Evolutionary conservation across 2,888 invertebrate genomes (phyloP).

Genomic region (Melolontha melolontha): DNA sequence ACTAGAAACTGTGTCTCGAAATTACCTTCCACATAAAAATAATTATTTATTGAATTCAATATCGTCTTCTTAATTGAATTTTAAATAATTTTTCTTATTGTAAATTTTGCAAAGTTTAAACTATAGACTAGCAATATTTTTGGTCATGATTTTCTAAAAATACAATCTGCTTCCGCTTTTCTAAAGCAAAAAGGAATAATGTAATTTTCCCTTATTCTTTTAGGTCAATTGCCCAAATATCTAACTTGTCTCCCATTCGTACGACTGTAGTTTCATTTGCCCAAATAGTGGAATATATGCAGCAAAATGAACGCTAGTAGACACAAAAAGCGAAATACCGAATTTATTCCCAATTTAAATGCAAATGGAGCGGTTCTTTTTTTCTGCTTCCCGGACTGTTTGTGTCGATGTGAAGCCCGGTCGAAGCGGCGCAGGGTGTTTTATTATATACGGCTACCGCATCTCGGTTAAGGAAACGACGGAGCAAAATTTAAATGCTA

Average conservation of each 20-base stretch:
- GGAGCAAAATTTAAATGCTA: too few relatives aligned
- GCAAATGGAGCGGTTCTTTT: constrained; percentile 23
- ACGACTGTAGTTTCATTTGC: constrained; percentile 13
- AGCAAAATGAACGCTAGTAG: too few relatives aligned
- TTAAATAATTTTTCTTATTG: too few relatives aligned
- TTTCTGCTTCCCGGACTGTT: not conserved
- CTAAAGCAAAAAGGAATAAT: not conserved
- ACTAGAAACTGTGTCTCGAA: too few relatives aligned
- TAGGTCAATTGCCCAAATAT: constrained; percentile 32
- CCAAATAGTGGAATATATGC: constrained; percentile 14
- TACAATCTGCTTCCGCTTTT: not conserved
- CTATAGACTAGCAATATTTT: too few relatives aligned
- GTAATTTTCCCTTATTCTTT: constrained; percentile 9
- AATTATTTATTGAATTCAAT: too few relatives aligned
- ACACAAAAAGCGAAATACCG: constrained; percentile 3
- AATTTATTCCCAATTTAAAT: constrained; percentile 38
- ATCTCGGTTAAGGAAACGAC: too few relatives aligned
- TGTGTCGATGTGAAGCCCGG: constrained; percentile 4
- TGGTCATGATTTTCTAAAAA: too few relatives aligned
- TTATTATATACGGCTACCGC: not conserved
- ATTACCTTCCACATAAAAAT: too few relatives aligned
- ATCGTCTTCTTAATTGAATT: too few relatives aligned
- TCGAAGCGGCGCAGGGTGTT: not conserved
- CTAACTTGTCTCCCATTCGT: not conserved
- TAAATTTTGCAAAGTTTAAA: too few relatives aligned